Conservation (phyloP, 1,140 invertebrate genomes). For the Cheumatopsyche charites region DNA sequence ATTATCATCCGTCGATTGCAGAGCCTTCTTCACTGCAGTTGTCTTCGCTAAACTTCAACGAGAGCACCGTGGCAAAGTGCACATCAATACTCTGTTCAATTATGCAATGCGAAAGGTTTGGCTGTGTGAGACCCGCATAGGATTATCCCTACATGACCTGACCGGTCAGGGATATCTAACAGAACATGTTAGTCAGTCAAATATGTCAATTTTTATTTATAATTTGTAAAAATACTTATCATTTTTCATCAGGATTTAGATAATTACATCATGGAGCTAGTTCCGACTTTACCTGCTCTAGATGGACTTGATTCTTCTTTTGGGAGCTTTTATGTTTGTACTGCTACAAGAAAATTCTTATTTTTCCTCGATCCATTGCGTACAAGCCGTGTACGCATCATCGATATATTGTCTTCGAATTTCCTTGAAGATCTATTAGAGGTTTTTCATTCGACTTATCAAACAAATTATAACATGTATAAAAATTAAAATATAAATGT, state of each 20-base stretch:
- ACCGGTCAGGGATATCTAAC: conserved; percentile 90
- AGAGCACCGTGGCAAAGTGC: conserved; percentile 82
- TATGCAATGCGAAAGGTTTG: conserved; percentile 95
- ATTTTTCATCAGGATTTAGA: conserved; percentile 77
- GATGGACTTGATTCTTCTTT: conserved; percentile 92
- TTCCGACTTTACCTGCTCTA: conserved; percentile 88
- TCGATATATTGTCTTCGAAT: conserved; percentile 89
- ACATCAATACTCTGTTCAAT: conserved; percentile 87
- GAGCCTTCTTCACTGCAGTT: conserved; percentile 80
- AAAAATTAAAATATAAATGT: background rate
- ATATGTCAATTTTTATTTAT: background rate
- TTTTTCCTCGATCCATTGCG: conserved; percentile 92
- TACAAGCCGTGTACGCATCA: conserved; percentile 87
- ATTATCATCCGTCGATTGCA: conserved; percentile 45
- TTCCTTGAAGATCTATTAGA: conserved; percentile 92
- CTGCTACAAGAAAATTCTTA: conserved; percentile 92
- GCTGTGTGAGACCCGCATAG: conserved; percentile 92
- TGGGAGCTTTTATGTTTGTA: conserved; percentile 95
- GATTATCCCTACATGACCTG: conserved; percentile 90
- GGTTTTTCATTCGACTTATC: conserved; percentile 51
- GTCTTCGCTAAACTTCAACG: conserved; percentile 87
- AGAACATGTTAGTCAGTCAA: conserved; percentile 71
- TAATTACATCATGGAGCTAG: conserved; percentile 92
- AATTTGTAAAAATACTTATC: conserved; percentile 22
- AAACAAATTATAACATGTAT: no score